Evolutionary conservation across 2,113 vertebrate genomes (phyloP).

Genomic region (Bambusicola thoracicus): DNA sequence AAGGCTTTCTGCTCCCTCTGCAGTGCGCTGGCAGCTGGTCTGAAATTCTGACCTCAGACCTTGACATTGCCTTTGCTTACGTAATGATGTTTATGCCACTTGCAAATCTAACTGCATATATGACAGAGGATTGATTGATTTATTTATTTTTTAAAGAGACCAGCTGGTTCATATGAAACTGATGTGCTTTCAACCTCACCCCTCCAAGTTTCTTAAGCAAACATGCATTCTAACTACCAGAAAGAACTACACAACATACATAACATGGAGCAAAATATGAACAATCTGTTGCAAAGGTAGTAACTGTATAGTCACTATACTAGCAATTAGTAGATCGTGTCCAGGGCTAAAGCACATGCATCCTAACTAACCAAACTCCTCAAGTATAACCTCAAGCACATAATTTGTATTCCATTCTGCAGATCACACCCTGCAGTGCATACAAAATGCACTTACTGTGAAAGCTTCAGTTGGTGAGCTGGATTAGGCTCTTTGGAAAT

Average conservation of each 20-base stretch:
- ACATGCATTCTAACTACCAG: background rate
- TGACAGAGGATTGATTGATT: background rate
- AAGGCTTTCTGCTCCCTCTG: rapidly evolving
- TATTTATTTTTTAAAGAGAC: too few species aligned
- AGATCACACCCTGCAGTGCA: background rate
- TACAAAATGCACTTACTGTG: background rate
- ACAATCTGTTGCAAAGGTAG: background rate
- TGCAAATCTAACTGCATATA: rapidly evolving
- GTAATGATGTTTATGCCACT: background rate
- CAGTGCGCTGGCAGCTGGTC: rapidly evolving
- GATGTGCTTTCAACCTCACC: background rate
- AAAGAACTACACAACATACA: background rate
- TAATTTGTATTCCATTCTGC: too few species aligned
- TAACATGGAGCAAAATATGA: background rate
- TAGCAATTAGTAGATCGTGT: rapidly evolving
- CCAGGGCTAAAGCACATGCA: rapidly evolving
- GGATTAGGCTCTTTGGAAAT: background rate
- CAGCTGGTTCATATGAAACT: background rate
- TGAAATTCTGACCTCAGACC: background rate
- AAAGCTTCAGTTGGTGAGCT: background rate
- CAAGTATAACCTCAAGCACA: background rate
- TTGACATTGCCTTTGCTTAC: background rate
- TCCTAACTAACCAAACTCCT: background rate
- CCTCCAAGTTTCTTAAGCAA: background rate
- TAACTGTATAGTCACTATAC: background rate